Evolutionary conservation across 2,113 vertebrate species (phyloP).

Genomic region (Euleptes europaea): DNA sequence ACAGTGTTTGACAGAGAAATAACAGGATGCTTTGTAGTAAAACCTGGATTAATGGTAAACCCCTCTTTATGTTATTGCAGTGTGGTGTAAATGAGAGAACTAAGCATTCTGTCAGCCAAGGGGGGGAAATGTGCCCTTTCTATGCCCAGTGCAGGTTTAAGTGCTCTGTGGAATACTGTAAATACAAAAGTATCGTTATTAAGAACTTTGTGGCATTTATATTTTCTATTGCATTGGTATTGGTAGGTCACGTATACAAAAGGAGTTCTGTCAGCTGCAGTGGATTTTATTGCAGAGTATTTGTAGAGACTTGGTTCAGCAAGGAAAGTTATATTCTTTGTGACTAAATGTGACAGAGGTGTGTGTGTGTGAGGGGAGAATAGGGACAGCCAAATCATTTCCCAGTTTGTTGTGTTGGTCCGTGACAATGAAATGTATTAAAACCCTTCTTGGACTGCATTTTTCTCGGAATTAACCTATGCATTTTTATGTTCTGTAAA

Average conservation of each 20-base stretch:
- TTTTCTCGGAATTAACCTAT: slow-evolving; percentile 55
- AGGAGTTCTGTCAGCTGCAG: slow-evolving; percentile 61
- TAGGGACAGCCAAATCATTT: slow-evolving; percentile 31
- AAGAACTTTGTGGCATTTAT: slow-evolving; percentile 57
- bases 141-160: slow-evolving; percentile 66
- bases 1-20: slow-evolving; percentile 78
- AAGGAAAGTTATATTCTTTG: slow-evolving; percentile 61
- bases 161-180: slow-evolving; percentile 70
- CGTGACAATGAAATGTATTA: slow-evolving; percentile 22
- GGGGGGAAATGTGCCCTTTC: slow-evolving; percentile 55
- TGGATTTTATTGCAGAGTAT: slow-evolving; percentile 52
- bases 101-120: slow-evolving; percentile 72
- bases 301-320: slow-evolving; percentile 60
- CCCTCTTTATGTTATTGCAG: slow-evolving; percentile 81
- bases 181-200: slow-evolving; percentile 72
- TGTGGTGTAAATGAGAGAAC: slow-evolving; percentile 78
- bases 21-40: slow-evolving; percentile 80
- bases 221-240: slow-evolving; percentile 67
- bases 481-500: background rate
- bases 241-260: slow-evolving; percentile 68
- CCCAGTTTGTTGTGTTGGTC: slow-evolving; percentile 48
- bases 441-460: slow-evolving; percentile 39
- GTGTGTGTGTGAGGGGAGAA: background rate
- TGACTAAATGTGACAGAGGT: background rate
- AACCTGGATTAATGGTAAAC: slow-evolving; percentile 84